Base-by-base conservation (phyloP, 2,888 invertebrate species). In the Amphipoea lucens region DNA sequence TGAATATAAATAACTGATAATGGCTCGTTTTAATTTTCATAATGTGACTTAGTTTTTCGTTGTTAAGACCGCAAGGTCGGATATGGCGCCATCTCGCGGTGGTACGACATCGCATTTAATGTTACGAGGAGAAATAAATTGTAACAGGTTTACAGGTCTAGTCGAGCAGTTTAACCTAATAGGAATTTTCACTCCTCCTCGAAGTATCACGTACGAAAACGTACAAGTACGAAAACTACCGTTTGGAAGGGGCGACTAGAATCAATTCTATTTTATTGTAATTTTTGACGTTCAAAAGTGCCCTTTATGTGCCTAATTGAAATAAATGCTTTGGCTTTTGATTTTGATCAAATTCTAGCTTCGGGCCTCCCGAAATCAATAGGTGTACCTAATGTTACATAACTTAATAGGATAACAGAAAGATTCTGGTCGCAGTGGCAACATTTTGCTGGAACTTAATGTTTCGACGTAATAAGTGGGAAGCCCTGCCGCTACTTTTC, bases 81-180 rank as follows among this genome's bases (percentile, higher is more conserved):
- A 54, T 73, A 79, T 80, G 81, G 91, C 76, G 89, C 91, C 88
- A 90, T 94, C 94, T 85, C 94, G 60, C 17, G 75, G 74, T 92
- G 93, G 92, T 89, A 94, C 94, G 87, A 86, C 84, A 78, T 85
- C 83, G 85, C 85, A 88, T 88, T 83, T 86, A 82, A 83, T 79
- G 74, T 86, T 79, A 83, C 65, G 48, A 84, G 36, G 63, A 66
- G n/a, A 71, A 70, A 77, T 73, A 78, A 82, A 79, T 82, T 79
- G 65, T 70, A 71, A 67, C 20, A 78, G 63, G 71, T 80, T 74
- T 82, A 67, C 20, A 78, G 63, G 71, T 80, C 75, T 82, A 78
- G 65, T 57, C 54, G 72, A 79, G 36, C 42, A 65, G 74, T 82
- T 79, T 77, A 74, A 77, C 78, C 69, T 82, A 84, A 83, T 81